Evolutionary conservation across 2,797 vertebrate species (phyloP).

Genomic region (Tympanoctomys barrerae): DNA sequence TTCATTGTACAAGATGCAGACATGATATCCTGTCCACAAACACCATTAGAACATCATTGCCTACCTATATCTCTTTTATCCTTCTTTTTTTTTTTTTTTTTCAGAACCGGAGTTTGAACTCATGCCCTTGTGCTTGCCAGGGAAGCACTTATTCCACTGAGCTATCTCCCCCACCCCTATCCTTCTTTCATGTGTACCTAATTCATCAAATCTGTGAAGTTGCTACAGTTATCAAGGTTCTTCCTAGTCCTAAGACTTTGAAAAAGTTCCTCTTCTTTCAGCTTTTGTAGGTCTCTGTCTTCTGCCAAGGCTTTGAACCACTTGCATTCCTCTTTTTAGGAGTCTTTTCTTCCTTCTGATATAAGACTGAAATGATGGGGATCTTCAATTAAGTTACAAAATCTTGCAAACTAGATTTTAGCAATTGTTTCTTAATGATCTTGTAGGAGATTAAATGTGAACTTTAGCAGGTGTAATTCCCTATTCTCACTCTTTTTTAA

Average conservation of each 20-base stretch:
- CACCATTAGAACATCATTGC: neutral
- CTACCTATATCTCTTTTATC: neutral
- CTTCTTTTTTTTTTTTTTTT: neutral
- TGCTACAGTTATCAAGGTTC: neutral
- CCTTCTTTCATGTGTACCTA: neutral
- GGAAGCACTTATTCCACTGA: no score
- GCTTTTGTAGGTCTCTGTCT: neutral
- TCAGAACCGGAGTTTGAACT: no score
- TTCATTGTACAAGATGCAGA: no score
- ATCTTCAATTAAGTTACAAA: conserved; percentile 10
- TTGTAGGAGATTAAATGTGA: neutral
- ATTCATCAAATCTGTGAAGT: conserved; percentile 3
- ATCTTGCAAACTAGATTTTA: neutral
- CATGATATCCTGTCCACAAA: no score
- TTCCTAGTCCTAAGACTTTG: neutral
- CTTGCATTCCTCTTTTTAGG: neutral
- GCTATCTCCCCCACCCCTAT: no score
- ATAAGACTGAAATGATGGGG: neutral
- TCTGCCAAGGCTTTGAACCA: neutral
- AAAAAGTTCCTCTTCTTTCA: neutral
- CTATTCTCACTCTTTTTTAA: neutral
- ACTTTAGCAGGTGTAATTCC: neutral
- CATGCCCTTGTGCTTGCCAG: no score
- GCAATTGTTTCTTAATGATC: neutral
- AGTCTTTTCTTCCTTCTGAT: neutral